A percentile compares a stretch with the other conserved stretches of the same genome.
Conservation (phyloP, 2,113 vertebrate genomes). For the Pyrgilauda ruficollis region DNA sequence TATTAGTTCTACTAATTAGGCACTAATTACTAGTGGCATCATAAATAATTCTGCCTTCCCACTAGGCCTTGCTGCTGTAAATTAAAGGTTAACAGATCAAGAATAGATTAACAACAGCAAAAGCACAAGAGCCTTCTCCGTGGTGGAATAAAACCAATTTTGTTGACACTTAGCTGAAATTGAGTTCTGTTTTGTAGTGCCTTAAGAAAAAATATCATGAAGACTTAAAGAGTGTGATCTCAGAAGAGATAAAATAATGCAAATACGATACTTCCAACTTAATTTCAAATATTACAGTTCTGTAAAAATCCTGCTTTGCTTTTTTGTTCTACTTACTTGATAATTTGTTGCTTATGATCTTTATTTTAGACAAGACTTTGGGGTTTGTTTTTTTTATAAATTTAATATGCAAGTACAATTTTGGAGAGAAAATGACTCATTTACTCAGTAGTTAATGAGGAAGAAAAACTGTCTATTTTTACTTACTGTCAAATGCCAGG, state of each 20-base stretch:
- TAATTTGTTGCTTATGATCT: not conserved
- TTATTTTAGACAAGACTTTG: not conserved
- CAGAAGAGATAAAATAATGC: not conserved
- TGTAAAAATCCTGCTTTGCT: not conserved
- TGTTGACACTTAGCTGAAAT: not conserved
- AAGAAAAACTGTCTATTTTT: not conserved
- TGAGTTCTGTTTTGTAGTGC: not conserved
- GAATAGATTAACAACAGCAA: not conserved
- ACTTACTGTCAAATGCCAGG: not conserved
- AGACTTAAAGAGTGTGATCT: not conserved
- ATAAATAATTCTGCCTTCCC: not conserved
- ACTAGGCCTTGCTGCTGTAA: not conserved
- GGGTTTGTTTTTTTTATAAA: not conserved
- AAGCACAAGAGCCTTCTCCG: not conserved
- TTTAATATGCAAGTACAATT: not conserved
- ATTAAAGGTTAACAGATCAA: not conserved
- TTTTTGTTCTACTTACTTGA: not conserved
- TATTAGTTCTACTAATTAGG: not conserved
- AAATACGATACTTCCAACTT: not conserved
- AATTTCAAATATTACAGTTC: not conserved
- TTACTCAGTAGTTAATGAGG: not conserved
- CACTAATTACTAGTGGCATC: not conserved
- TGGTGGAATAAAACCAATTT: not conserved
- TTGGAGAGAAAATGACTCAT: fast-evolving
- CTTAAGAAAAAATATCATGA: not conserved